Evolutionary conservation across 2,113 vertebrate genomes (phyloP).

Genomic region (Trinectes maculatus): DNA sequence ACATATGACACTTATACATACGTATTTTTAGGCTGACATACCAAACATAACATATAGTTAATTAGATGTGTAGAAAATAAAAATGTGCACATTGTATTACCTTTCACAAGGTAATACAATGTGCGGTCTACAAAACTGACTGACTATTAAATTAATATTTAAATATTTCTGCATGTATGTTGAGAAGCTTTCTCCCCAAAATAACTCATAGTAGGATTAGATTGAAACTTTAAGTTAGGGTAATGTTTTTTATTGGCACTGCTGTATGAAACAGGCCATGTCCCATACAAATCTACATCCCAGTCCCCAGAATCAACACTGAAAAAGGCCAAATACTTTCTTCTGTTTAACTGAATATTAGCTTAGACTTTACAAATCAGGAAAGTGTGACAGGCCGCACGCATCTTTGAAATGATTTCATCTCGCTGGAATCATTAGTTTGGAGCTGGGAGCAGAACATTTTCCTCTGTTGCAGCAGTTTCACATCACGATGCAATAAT

Average conservation of each 20-base stretch:
- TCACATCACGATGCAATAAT: constrained; percentile 78
- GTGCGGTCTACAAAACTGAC: too few species aligned
- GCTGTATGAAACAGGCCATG: not conserved
- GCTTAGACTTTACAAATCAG: constrained; percentile 57
- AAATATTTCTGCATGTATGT: fast-evolving
- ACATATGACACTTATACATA: too few species aligned
- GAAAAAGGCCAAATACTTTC: constrained; percentile 17
- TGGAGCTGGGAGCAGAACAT: constrained; percentile 67
- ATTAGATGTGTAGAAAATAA: too few species aligned
- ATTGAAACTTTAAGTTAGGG: not conserved
- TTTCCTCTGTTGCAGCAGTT: constrained; percentile 67
- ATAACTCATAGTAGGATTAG: not conserved
- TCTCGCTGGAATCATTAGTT: constrained; percentile 71
- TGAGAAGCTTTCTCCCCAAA: not conserved
- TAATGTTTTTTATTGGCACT: not conserved
- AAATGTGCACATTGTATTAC: too few species aligned
- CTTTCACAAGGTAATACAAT: too few species aligned
- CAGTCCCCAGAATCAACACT: constrained; percentile 6
- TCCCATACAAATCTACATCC: not conserved
- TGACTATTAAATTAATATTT: too few species aligned
- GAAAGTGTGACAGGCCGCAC: constrained; percentile 57
- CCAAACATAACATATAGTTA: too few species aligned
- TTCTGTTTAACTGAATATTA: constrained; percentile 24
- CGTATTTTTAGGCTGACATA: too few species aligned
- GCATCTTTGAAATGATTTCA: constrained; percentile 59